Evolutionary conservation across 2,888 invertebrate species (phyloP).

Genomic region (Temnothorax unifasciatus): DNA sequence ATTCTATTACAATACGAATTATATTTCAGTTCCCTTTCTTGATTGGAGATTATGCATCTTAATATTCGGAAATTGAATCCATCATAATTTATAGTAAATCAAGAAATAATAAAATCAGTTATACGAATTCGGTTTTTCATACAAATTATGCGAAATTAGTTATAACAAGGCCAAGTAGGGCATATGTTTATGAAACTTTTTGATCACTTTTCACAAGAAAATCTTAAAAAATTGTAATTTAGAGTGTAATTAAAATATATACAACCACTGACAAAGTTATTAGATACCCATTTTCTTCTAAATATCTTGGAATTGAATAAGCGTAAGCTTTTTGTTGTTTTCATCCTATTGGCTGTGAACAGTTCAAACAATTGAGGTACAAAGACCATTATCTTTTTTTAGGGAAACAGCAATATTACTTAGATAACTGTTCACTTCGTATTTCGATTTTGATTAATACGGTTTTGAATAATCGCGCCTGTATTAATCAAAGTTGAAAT

Average conservation of each 20-base stretch:
- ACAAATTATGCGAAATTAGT: background rate
- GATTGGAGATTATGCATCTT: background rate
- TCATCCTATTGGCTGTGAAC: too few relatives aligned
- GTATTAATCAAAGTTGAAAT: too few relatives aligned
- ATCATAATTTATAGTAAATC: background rate
- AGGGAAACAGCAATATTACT: too few relatives aligned
- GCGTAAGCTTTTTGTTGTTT: too few relatives aligned
- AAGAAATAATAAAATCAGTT: constrained; percentile 2
- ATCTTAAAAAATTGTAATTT: background rate
- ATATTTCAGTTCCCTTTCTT: background rate
- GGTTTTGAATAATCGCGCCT: too few relatives aligned
- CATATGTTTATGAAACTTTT: background rate
- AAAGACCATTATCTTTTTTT: too few relatives aligned
- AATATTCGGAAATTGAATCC: background rate
- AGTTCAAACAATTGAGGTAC: too few relatives aligned
- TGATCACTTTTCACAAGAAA: background rate
- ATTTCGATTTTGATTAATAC: too few relatives aligned
- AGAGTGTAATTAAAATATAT: background rate
- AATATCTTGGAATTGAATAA: too few relatives aligned
- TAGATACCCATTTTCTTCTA: too few relatives aligned
- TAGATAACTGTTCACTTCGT: too few relatives aligned
- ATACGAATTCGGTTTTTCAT: background rate
- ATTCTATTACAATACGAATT: background rate
- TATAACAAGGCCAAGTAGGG: background rate
- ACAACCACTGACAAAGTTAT: too few relatives aligned